Evolutionary conservation across 2,888 invertebrate genomes (phyloP).

Genomic region (Apotomis turbidana): DNA sequence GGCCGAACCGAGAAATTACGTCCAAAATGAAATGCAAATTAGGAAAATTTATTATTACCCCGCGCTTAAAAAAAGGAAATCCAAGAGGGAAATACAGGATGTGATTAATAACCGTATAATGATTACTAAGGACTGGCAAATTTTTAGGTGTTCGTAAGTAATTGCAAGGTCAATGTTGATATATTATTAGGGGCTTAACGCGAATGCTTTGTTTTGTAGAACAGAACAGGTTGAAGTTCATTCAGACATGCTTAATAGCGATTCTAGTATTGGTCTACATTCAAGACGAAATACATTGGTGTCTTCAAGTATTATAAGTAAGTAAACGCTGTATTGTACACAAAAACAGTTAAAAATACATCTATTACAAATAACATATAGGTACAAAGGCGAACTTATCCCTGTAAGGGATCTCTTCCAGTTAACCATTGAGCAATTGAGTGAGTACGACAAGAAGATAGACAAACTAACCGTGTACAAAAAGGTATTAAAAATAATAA

Average conservation of each 20-base stretch:
- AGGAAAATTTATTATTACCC: conserved; percentile 77
- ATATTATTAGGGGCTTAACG: background rate
- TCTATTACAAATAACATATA: too few relatives aligned
- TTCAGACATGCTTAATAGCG: background rate
- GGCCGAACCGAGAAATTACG: conserved; percentile 65
- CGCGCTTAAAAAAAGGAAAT: conserved; percentile 66
- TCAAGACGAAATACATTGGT: too few relatives aligned
- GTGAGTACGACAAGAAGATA: too few relatives aligned
- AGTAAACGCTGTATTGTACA: too few relatives aligned
- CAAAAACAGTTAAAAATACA: too few relatives aligned
- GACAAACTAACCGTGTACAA: too few relatives aligned
- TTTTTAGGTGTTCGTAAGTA: conserved; percentile 28
- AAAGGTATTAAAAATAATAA: too few relatives aligned
- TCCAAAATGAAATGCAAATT: conserved; percentile 77
- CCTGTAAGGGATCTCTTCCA: too few relatives aligned
- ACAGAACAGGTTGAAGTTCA: too few relatives aligned
- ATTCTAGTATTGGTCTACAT: background rate
- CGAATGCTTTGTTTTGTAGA: background rate
- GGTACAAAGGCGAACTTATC: too few relatives aligned
- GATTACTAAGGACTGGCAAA: conserved; percentile 45
- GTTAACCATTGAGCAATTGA: too few relatives aligned
- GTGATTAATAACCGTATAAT: conserved; percentile 70
- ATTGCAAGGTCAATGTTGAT: conserved; percentile 20
- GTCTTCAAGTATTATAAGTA: too few relatives aligned
- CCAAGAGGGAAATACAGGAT: conserved; percentile 60